Evolutionary conservation across 2,888 invertebrate species (phyloP).

Genomic region (Drosophila paracracens): DNA sequence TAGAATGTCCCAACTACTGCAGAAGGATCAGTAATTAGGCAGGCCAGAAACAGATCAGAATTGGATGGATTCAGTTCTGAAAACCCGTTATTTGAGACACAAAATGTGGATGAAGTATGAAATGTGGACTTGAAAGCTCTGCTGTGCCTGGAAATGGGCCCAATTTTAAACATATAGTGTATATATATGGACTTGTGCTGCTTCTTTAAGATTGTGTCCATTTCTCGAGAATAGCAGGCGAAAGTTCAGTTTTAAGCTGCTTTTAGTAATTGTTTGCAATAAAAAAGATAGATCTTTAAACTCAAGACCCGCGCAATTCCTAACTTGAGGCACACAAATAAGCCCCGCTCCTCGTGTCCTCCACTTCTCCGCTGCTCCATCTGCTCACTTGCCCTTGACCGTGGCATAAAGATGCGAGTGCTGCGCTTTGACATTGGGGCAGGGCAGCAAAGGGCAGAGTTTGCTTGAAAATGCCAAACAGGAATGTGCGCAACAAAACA

Average conservation of each 20-base stretch:
- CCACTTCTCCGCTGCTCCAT: neutral
- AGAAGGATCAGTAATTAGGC: neutral
- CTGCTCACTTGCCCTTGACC: slow-evolving; percentile 58
- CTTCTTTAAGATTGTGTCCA: neutral
- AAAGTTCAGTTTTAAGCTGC: neutral
- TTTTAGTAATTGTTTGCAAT: neutral
- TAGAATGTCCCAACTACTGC: slow-evolving; percentile 4
- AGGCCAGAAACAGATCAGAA: neutral
- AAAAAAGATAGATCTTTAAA: neutral
- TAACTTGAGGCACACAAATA: slow-evolving; percentile 1
- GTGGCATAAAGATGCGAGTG: slow-evolving; percentile 58
- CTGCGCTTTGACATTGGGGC: slow-evolving; percentile 55
- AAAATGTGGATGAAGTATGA: neutral
- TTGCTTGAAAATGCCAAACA: slow-evolving; percentile 38
- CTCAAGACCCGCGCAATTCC: neutral
- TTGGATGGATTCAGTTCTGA: neutral
- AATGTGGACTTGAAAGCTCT: neutral
- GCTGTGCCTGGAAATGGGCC: neutral
- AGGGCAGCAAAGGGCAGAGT: slow-evolving; percentile 15
- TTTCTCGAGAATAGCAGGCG: neutral
- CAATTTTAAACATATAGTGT: neutral
- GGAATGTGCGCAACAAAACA: slow-evolving; percentile 63
- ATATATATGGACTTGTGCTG: neutral
- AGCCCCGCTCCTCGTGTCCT: accelerated
- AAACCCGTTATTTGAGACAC: neutral